Base-by-base conservation (phyloP, 2,797 vertebrate species). In the Mus spretus region DNA sequence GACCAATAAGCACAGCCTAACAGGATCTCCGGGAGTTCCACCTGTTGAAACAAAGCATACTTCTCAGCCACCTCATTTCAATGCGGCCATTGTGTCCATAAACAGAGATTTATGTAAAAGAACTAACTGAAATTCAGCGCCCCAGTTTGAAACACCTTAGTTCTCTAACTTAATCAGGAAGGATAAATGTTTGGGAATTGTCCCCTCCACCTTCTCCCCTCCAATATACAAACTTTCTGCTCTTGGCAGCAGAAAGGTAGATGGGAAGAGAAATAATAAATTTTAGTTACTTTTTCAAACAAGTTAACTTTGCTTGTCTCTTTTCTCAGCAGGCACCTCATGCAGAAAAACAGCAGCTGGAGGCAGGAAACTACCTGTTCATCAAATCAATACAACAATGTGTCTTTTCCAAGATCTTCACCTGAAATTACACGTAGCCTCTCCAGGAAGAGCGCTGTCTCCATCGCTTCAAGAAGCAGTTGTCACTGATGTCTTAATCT, bases 71-170 rank as follows among this genome's bases (percentile, higher is more conserved):
- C 75, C 50, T 59, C 80, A 82, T 91, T 97, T 97, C 72, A 91
- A 4, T 79, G 31, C 9, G 34, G 65, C 53, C 20, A 85, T 55
- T 37, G 26, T 47, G 31, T 61, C 84, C 81, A 57, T 67, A 95
- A 86, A 34, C 9, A 84, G 10, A 77, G 67, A 82, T 84, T 92
- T 95, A 93, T 91, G 87, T 94, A 92, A 98, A 97, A 93, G 78
- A 59, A 90, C n/a, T 7, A 63, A 97, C 93, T 87, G 95, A 87
- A 97, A 63, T 72, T 89, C 24, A 91, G 94, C 92, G 96, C 72
- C 1, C 0, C 0, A 81, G 82, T 92, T 82, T 94, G 50, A 95
- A 96, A 95, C 82, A 89, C 55, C 85, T 1, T 57, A 63, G 55
- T 24, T 63, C 86, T 96, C 91, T 28, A 86, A 96, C 94, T 37